Percentiles rank a stretch among this genome's conserved stretches.
These are phyloP conservation scores for Xenopus borealis DNA, from an alignment of 2,113 vertebrate genomes.

Conservation along the genomic window DNA sequence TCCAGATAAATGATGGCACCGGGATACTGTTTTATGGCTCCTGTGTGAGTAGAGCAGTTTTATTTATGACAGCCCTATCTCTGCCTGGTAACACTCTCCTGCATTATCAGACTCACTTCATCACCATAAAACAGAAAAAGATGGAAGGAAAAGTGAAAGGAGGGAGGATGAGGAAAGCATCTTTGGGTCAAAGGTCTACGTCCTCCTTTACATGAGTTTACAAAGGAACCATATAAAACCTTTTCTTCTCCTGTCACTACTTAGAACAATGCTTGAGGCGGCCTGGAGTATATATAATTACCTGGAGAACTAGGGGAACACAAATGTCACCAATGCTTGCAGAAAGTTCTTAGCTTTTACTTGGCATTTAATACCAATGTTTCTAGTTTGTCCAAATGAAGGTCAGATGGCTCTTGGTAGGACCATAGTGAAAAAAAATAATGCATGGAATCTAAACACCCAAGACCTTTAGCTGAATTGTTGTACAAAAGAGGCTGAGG, in stretches of 20 bases:
- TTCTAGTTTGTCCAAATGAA: too few relatives aligned
- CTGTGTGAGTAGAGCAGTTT: conserved; percentile 54
- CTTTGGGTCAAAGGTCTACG: conserved; percentile 57
- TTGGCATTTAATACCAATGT: too few relatives aligned
- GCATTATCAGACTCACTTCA: conserved; percentile 64
- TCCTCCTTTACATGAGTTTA: conserved; percentile 57
- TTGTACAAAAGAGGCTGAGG: too few relatives aligned
- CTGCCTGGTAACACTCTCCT: conserved; percentile 60
- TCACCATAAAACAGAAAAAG: conserved; percentile 64
- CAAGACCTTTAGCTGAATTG: too few relatives aligned
- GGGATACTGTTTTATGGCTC: conserved; percentile 60
- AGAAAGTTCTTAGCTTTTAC: too few relatives aligned
- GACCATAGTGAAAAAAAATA: too few relatives aligned
- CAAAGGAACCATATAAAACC: conserved; percentile 51
- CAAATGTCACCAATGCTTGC: too few relatives aligned
- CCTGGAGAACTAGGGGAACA: background rate
- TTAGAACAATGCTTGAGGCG: background rate
- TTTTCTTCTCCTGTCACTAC: conserved; percentile 5
- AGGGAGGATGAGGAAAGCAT: conserved; percentile 44
- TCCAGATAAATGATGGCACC: conserved; percentile 65
- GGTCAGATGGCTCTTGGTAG: too few relatives aligned
- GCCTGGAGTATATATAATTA: background rate
- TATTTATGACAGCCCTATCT: conserved; percentile 67
- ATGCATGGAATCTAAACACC: too few relatives aligned
- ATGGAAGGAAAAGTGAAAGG: background rate